These are phyloP conservation scores for Pachydiplax longipennis DNA, from an alignment of 2,888 invertebrate genomes.

Conservation along the genomic window DNA sequence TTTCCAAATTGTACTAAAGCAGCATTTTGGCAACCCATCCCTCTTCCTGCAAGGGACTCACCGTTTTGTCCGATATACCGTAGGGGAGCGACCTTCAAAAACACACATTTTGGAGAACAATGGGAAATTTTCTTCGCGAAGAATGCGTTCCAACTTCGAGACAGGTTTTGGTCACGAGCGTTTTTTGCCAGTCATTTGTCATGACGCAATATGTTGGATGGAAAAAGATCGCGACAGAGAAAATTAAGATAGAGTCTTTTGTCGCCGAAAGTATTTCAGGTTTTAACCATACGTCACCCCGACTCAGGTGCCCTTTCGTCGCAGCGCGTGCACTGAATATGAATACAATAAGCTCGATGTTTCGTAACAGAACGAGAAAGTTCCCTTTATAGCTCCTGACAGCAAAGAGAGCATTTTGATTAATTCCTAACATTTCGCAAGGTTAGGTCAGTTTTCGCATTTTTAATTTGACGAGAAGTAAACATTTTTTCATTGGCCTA, in stretches of 20 bases:
- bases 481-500: no score
- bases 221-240: background rate
- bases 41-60: background rate
- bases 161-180: background rate
- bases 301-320: background rate
- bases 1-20: background rate
- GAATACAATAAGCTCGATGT: no score
- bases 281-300: background rate
- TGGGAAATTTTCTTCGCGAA: background rate
- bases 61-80: conserved; percentile 10
- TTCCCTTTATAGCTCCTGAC: no score
- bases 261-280: background rate
- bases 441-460: no score
- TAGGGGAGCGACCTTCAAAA: background rate
- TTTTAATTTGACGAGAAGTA: no score
- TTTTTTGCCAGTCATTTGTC: conserved; percentile 8
- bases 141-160: background rate
- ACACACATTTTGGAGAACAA: background rate
- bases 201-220: background rate
- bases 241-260: background rate
- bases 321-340: no score
- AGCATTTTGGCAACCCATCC: background rate
- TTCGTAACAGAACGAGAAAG: no score
- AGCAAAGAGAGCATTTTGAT: no score
- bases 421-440: no score